Conservation (phyloP, 1,140 invertebrate genomes). For the Condylostylus longicornis region DNA sequence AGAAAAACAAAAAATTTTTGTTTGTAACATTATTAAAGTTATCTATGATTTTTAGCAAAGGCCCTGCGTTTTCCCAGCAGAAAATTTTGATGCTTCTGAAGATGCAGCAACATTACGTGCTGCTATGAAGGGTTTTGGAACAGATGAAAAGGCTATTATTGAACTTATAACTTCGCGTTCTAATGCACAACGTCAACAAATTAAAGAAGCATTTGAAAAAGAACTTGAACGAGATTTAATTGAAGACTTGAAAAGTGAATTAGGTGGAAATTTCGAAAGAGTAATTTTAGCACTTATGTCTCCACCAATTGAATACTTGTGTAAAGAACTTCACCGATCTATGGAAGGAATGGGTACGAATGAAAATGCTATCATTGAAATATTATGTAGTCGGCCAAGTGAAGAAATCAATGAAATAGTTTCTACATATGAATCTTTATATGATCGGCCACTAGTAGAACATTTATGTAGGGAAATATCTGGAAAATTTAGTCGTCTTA, state of each 20-base stretch:
- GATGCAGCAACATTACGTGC: slow-evolving; percentile 51
- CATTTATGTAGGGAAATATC: slow-evolving; percentile 65
- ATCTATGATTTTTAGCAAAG: neutral
- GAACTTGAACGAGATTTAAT: slow-evolving; percentile 63
- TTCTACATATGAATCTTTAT: slow-evolving; percentile 48
- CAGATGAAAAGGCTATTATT: slow-evolving; percentile 61
- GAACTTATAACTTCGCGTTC: slow-evolving; percentile 49
- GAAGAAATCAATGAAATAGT: slow-evolving; percentile 48
- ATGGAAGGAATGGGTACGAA: slow-evolving; percentile 49
- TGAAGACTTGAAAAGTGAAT: slow-evolving; percentile 57
- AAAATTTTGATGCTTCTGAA: slow-evolving; percentile 44
- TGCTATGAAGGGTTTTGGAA: slow-evolving; percentile 66
- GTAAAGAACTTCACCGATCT: slow-evolving; percentile 50
- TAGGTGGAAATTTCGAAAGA: slow-evolving; percentile 63
- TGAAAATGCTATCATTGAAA: slow-evolving; percentile 47
- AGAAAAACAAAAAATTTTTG: too few relatives aligned
- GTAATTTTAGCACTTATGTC: slow-evolving; percentile 58
- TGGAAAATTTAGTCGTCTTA: slow-evolving; percentile 57
- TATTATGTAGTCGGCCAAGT: slow-evolving; percentile 53
- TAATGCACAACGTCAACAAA: slow-evolving; percentile 50
- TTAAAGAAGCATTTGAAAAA: slow-evolving; percentile 48
- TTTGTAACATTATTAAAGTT: neutral
- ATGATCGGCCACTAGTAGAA: slow-evolving; percentile 53
- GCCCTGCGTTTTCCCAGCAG: slow-evolving; percentile 38
- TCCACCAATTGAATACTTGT: slow-evolving; percentile 52